A percentile compares a stretch with the other conserved stretches of the same genome.
Evolutionary conservation across 2,888 invertebrate species (phyloP).

Genomic region (Graphium colonna): DNA sequence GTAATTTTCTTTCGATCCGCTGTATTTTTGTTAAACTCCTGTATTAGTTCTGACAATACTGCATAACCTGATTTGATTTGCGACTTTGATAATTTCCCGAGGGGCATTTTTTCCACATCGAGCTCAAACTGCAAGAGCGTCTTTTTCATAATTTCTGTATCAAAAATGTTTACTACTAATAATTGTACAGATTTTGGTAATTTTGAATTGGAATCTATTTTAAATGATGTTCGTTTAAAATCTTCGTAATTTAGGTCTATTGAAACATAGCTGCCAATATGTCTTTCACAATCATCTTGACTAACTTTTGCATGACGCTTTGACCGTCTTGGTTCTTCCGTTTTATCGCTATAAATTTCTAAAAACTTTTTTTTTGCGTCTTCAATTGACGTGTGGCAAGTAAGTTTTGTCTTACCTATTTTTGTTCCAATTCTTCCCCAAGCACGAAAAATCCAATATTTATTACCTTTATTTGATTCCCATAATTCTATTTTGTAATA

Average conservation of each 20-base stretch:
- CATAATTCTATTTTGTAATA: constrained; percentile 17
- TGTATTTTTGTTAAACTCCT: constrained; percentile 8
- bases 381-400: constrained; percentile 58
- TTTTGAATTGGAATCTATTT: constrained; percentile 15
- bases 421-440: constrained; percentile 99
- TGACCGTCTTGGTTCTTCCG: constrained; percentile 81
- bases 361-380: constrained; percentile 83
- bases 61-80: constrained; percentile 19
- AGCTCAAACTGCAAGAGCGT: constrained; percentile 19
- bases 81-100: constrained; percentile 20
- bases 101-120: constrained; percentile 23
- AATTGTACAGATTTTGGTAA: constrained; percentile 18
- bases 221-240: constrained; percentile 13
- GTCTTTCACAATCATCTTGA: constrained; percentile 57
- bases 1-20: constrained; percentile 12
- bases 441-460: constrained; percentile 89
- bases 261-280: constrained; percentile 8
- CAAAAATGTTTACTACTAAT: constrained; percentile 19
- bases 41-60: constrained; percentile 13
- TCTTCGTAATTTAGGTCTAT: constrained; percentile 15
- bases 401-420: constrained; percentile 87
- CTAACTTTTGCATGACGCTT: too few species aligned
- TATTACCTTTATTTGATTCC: constrained; percentile 34
- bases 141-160: constrained; percentile 20
- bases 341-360: constrained; percentile 85